phyloP scores from a whole-genome alignment of 2,888 invertebrate species.

The Apamea crenata region DNA sequence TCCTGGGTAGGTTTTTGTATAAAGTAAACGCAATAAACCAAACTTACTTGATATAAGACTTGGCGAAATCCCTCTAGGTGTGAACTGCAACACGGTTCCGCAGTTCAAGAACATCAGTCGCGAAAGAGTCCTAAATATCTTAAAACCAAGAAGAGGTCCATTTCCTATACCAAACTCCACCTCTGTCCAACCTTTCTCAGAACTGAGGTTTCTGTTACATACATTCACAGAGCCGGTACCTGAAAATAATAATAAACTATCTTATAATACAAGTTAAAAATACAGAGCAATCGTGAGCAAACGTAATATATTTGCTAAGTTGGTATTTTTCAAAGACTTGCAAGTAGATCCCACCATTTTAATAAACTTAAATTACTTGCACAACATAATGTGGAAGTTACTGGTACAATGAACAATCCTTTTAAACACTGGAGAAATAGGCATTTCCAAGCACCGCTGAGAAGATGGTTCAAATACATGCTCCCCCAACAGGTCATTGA shows the following conservation, averaged over 20 bases:
- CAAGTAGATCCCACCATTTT: no score
- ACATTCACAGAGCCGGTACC: slow-evolving; percentile 95
- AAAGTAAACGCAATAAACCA: neutral
- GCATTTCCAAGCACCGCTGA: neutral
- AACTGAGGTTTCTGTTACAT: slow-evolving; percentile 94
- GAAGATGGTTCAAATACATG: neutral
- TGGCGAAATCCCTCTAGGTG: slow-evolving; percentile 94
- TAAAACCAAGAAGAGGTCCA: slow-evolving; percentile 94
- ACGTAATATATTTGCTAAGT: neutral
- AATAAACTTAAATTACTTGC: neutral
- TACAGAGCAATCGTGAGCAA: neutral
- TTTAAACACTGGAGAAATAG: neutral
- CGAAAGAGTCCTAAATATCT: slow-evolving; percentile 94
- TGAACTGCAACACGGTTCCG: slow-evolving; percentile 94
- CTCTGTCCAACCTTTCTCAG: slow-evolving; percentile 97
- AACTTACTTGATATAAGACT: slow-evolving; percentile 94
- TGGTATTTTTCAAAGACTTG: neutral
- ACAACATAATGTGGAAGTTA: neutral
- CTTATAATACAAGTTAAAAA: neutral
- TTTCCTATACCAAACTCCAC: slow-evolving; percentile 96
- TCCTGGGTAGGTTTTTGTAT: neutral
- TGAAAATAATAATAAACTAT: slow-evolving; percentile 68
- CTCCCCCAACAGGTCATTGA: neutral
- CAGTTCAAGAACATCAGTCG: slow-evolving; percentile 94
- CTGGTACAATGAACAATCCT: neutral